Conservation (phyloP, 2,797 vertebrate genomes). For the Manis pentadactyla region DNA sequence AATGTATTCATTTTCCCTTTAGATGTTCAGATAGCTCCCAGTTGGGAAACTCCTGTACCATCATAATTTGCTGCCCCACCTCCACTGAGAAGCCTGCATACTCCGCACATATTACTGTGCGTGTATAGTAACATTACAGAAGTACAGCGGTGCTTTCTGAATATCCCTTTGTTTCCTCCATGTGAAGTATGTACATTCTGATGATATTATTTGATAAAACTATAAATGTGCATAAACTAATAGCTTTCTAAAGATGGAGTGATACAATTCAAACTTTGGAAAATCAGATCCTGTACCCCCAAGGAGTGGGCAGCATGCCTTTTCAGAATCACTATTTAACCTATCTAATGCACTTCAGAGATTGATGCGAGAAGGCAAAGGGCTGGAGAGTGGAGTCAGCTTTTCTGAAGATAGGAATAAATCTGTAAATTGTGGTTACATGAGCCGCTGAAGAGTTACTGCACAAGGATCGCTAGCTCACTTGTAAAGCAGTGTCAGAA, state of each 20-base stretch:
- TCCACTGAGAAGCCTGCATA: not conserved
- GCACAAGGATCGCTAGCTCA: constrained; percentile 72
- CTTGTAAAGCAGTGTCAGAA: constrained; percentile 58
- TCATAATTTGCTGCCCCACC: not conserved
- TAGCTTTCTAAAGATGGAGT: constrained; percentile 4
- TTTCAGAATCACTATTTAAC: constrained; percentile 16
- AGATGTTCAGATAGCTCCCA: not conserved
- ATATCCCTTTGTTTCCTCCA: not conserved
- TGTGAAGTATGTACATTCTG: not conserved
- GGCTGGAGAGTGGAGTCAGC: constrained; percentile 66
- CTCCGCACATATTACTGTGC: too few species aligned
- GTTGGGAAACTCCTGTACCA: not conserved
- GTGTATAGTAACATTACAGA: not conserved
- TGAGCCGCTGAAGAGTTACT: constrained; percentile 61
- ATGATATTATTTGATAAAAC: not conserved
- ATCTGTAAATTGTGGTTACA: constrained; percentile 64
- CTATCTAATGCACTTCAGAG: constrained; percentile 61
- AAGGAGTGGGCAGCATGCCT: not conserved
- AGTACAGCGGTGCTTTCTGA: not conserved
- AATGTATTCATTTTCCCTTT: not conserved
- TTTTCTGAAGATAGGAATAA: constrained; percentile 69
- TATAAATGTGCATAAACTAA: not conserved
- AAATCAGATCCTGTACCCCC: not conserved
- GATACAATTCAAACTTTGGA: not conserved
- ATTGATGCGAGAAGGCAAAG: constrained; percentile 47